phyloP scores from a whole-genome alignment of 2,113 vertebrate genomes.

The Notothenia coriiceps region DNA sequence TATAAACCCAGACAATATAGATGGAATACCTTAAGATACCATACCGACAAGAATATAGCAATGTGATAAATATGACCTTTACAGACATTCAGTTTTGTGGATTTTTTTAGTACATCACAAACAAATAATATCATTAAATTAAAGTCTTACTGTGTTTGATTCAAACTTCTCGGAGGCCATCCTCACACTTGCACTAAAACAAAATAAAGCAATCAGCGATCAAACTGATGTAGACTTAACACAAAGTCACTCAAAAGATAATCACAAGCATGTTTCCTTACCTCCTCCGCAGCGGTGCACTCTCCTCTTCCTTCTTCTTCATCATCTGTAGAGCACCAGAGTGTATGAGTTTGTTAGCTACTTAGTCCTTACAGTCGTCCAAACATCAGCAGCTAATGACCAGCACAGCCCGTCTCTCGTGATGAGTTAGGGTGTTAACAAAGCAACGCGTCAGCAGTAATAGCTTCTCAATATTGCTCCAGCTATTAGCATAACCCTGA shows the following conservation, averaged over 20 bases:
- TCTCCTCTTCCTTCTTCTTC: slow-evolving; percentile 80
- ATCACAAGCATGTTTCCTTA: slow-evolving; percentile 22
- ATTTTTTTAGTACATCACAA: no score
- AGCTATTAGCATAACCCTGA: slow-evolving; percentile 12
- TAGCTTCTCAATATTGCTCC: slow-evolving; percentile 33
- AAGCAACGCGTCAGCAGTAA: slow-evolving; percentile 42
- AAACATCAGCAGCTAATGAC: slow-evolving; percentile 1
- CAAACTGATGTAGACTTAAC: not conserved
- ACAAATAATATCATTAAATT: no score
- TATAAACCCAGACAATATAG: not conserved
- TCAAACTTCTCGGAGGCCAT: slow-evolving; percentile 75
- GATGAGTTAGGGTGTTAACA: slow-evolving; percentile 36
- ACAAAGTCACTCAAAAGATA: not conserved
- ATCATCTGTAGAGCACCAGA: slow-evolving; percentile 71
- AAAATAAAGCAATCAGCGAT: slow-evolving; percentile 10
- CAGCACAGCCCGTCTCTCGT: not conserved
- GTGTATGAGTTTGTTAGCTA: not conserved
- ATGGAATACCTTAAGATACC: not conserved
- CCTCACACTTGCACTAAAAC: slow-evolving; percentile 80
- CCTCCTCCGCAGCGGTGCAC: slow-evolving; percentile 79
- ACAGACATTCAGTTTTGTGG: no score
- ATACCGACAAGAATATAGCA: no score
- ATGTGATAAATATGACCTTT: no score
- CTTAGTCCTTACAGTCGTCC: not conserved
- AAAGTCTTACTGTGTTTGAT: slow-evolving; percentile 65